phyloP scores from a whole-genome alignment of 2,113 vertebrate species.

The Lampris megalopsis region DNA sequence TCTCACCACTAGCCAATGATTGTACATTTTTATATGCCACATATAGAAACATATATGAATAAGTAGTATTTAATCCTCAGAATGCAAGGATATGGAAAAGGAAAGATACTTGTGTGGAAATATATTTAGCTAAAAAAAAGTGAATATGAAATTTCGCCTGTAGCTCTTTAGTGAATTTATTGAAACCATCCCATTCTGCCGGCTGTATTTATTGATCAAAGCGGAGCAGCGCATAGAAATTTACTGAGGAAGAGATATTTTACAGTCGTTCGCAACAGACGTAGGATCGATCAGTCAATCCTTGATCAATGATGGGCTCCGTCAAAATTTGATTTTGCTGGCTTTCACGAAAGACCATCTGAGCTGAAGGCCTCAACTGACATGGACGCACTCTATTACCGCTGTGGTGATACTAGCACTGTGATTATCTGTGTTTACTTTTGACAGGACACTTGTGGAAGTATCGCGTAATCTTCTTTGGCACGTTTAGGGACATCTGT shows the following conservation, averaged over 20 bases:
- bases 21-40: constrained; percentile 83
- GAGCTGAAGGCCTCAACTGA: no score
- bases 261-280: not conserved
- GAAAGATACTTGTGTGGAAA: constrained; percentile 47
- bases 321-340: no score
- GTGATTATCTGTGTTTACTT: no score
- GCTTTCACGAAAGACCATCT: no score
- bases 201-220: constrained; percentile 47
- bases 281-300: no score
- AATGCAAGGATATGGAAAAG: constrained; percentile 67
- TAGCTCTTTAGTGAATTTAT: constrained; percentile 53
- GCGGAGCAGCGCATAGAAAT: constrained; percentile 24
- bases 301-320: no score
- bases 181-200: constrained; percentile 32
- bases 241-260: constrained; percentile 16
- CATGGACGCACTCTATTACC: no score
- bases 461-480: no score
- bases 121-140: constrained; percentile 53
- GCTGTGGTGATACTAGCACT: no score
- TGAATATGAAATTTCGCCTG: constrained; percentile 31
- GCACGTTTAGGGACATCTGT: no score
- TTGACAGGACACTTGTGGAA: no score
- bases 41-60: constrained; percentile 72
- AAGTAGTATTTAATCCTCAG: constrained; percentile 75
- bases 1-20: constrained; percentile 78